phyloP scores from a whole-genome alignment of 2,113 vertebrate species.

The Cervus canadensis region DNA sequence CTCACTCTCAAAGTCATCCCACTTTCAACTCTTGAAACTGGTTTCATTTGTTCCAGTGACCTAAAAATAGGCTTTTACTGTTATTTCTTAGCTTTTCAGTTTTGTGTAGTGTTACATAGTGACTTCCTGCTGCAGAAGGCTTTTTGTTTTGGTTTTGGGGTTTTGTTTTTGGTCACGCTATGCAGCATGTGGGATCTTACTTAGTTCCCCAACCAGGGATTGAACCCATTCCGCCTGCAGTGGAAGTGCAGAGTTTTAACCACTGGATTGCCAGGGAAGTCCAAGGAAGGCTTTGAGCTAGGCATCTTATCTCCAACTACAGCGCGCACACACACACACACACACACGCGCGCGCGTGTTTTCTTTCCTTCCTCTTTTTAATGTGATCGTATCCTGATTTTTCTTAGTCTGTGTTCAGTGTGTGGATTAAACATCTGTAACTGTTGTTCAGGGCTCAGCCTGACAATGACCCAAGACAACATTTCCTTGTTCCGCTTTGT shows the following conservation, averaged over 20 bases:
- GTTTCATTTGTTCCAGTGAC: neutral
- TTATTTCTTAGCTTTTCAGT: neutral
- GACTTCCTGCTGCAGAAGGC: neutral
- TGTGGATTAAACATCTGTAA: neutral
- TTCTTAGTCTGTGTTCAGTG: neutral
- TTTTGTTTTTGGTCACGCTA: neutral
- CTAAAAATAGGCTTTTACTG: neutral
- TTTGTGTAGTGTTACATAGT: neutral
- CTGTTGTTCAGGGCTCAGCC: neutral
- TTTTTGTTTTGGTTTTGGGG: neutral
- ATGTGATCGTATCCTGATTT: accelerated
- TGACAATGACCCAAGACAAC: neutral
- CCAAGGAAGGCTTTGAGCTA: neutral
- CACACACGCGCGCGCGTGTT: too few species aligned
- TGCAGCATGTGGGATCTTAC: neutral
- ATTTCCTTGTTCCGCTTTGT: neutral
- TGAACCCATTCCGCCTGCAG: neutral
- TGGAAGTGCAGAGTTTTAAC: neutral
- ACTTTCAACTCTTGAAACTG: neutral
- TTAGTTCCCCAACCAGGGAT: neutral
- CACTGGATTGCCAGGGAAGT: neutral
- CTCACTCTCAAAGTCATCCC: neutral
- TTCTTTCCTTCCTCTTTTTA: neutral
- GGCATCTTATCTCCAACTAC: accelerated
- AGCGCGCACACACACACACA: neutral